Evolutionary conservation across 1,140 invertebrate species (phyloP).

Genomic region (Pachypsylla venusta): DNA sequence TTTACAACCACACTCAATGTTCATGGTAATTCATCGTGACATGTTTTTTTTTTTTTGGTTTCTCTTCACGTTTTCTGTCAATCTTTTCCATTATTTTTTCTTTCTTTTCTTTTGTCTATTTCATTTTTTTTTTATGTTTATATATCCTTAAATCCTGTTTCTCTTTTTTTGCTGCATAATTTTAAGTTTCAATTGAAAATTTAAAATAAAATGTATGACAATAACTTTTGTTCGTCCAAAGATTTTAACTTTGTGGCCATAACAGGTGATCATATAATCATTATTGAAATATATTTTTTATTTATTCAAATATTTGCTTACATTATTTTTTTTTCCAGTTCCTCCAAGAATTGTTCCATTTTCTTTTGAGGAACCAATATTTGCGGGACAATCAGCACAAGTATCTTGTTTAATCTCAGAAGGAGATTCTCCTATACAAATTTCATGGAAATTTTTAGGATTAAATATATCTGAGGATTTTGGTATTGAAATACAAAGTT

Average conservation of each 20-base stretch:
- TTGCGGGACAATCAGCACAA: conserved; percentile 35
- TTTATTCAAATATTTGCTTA: too few relatives aligned
- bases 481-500: conserved; percentile 32
- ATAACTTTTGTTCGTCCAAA: too few relatives aligned
- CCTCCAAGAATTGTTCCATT: conserved; percentile 35
- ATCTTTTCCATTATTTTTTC: conserved; percentile 7
- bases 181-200: too few relatives aligned
- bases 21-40: conserved; percentile 28
- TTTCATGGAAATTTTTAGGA: conserved; percentile 28
- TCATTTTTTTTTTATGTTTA: not conserved
- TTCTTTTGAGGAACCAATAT: conserved; percentile 29
- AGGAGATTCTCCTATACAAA: conserved; percentile 30
- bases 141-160: too few relatives aligned
- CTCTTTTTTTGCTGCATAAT: too few relatives aligned
- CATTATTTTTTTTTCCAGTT: conserved; percentile 30
- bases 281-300: too few relatives aligned
- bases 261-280: too few relatives aligned
- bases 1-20: conserved; percentile 34
- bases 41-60: not conserved
- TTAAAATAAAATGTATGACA: too few relatives aligned
- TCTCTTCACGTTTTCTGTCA: not conserved
- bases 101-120: not conserved
- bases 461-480: conserved; percentile 12
- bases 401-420: conserved; percentile 26
- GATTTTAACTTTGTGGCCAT: too few relatives aligned